phyloP scores from a whole-genome alignment of 64 coral and sea anemone species.

The Platygyra sinensis region DNA sequence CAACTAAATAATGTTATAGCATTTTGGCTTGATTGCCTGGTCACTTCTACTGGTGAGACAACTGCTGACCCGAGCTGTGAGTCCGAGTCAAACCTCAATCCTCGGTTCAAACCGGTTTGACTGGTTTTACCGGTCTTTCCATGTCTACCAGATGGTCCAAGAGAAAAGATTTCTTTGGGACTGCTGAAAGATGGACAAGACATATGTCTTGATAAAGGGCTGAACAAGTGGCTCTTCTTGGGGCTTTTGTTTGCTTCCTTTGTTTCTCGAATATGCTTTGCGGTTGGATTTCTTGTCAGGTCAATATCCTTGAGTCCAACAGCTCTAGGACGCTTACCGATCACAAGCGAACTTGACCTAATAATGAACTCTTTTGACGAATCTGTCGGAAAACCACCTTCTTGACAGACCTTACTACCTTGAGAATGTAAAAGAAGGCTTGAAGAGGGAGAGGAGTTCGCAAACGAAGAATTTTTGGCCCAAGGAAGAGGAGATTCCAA shows the following conservation, averaged over 20 bases:
- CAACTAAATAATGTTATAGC: slow-evolving; percentile 1
- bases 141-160: slow-evolving; percentile 6
- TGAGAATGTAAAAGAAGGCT: slow-evolving; percentile 1
- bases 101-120: background rate
- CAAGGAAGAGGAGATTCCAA: background rate
- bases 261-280: slow-evolving; percentile 62
- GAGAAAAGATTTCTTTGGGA: background rate
- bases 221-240: slow-evolving; percentile 33
- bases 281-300: slow-evolving; percentile 57
- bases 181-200: slow-evolving; percentile 46
- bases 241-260: slow-evolving; percentile 66
- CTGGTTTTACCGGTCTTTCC: background rate
- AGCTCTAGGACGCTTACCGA: slow-evolving; percentile 60
- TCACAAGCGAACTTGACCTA: slow-evolving; percentile 58
- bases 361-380: background rate
- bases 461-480: background rate
- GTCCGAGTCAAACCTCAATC: background rate
- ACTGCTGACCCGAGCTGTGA: background rate
- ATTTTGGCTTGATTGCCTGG: background rate
- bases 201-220: slow-evolving; percentile 35
- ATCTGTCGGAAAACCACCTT: background rate
- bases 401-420: background rate
- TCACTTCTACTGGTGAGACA: background rate
- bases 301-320: slow-evolving; percentile 78
- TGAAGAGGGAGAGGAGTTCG: background rate